phyloP scores from a whole-genome alignment of 2,888 invertebrate species.

The Harpalus rufipes region DNA sequence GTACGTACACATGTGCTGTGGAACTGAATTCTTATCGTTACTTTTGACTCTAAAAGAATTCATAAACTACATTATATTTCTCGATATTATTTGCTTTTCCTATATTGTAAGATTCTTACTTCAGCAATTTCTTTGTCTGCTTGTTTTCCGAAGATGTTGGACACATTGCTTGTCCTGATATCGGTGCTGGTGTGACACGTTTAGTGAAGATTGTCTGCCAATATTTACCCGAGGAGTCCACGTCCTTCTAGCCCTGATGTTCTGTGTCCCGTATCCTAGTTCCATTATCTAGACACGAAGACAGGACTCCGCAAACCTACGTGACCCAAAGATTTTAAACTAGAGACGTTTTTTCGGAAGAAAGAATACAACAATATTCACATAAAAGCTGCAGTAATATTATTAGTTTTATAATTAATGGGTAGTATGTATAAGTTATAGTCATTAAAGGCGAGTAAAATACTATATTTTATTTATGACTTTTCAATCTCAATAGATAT shows the following conservation, averaged over 20 bases:
- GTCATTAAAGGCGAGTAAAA: too few relatives aligned
- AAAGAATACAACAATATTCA: too few relatives aligned
- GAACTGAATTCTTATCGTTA: too few relatives aligned
- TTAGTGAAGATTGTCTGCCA: constrained; percentile 22
- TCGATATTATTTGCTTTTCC: not conserved
- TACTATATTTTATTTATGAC: too few relatives aligned
- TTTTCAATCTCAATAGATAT: too few relatives aligned
- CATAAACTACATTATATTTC: not conserved
- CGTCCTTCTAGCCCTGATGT: not conserved
- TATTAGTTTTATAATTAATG: too few relatives aligned
- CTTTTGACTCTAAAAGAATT: too few relatives aligned
- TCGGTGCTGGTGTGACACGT: constrained; percentile 1
- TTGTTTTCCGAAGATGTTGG: not conserved
- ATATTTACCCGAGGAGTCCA: constrained; percentile 17
- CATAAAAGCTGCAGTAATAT: too few relatives aligned
- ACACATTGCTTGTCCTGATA: not conserved
- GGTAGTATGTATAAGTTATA: too few relatives aligned
- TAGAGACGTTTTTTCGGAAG: not conserved
- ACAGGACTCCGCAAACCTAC: not conserved
- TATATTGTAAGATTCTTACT: not conserved
- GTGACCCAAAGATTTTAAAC: not conserved
- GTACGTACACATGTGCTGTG: too few relatives aligned
- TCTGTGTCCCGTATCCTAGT: not conserved
- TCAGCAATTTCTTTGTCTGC: not conserved
- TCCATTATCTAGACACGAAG: not conserved